These are phyloP conservation scores for Trypoxylon attenuatum DNA, from an alignment of 2,888 invertebrate genomes.

Conservation along the genomic window DNA sequence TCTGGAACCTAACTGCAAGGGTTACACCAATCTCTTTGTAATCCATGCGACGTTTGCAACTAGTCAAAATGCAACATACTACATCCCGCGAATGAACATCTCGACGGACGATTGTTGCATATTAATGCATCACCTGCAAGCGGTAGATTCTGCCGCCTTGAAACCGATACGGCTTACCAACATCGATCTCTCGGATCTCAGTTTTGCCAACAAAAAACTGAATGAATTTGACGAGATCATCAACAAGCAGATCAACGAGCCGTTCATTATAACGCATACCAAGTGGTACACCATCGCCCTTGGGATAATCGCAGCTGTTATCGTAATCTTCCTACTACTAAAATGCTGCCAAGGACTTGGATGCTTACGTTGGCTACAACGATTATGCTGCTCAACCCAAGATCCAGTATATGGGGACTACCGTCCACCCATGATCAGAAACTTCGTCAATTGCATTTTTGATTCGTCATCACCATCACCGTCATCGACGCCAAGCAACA, in stretches of 20 bases:
- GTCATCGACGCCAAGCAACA: no score
- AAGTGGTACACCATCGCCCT: slow-evolving; percentile 9
- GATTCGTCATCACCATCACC: no score
- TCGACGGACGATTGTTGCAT: no score
- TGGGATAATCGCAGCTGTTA: neutral
- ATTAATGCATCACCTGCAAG: neutral
- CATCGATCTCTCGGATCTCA: no score
- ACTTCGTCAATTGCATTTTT: slow-evolving; percentile 2
- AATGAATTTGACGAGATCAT: slow-evolving; percentile 7
- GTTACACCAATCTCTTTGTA: no score
- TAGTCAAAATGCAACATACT: slow-evolving; percentile 1
- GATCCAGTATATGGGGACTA: neutral
- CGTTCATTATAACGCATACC: no score
- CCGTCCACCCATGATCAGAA: neutral
- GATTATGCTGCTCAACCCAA: neutral
- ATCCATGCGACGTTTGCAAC: no score
- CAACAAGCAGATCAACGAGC: slow-evolving; percentile 3
- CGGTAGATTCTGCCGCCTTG: neutral
- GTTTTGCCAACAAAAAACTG: no score
- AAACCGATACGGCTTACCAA: neutral
- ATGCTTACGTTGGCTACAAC: neutral
- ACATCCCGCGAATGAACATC: no score
- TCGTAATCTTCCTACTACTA: neutral
- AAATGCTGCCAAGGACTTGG: neutral
- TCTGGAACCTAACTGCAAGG: no score